These are phyloP conservation scores for Alligator mississippiensis DNA, from an alignment of 2,113 vertebrate genomes.

Conservation along the genomic window DNA sequence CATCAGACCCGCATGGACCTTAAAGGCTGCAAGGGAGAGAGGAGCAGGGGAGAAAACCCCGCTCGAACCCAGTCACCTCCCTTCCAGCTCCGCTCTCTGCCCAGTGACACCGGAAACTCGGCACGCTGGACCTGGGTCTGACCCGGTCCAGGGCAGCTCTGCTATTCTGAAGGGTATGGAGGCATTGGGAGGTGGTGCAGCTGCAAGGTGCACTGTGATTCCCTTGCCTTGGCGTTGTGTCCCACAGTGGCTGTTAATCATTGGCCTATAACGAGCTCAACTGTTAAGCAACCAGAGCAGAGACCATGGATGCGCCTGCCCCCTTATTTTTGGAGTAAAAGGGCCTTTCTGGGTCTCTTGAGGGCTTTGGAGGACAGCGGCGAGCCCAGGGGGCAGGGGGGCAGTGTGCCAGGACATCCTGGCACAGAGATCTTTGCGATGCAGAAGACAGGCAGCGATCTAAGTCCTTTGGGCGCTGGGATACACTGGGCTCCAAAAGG, in stretches of 20 bases:
- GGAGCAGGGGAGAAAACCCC: no score
- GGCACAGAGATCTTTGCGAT: background rate
- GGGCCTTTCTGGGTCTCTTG: background rate
- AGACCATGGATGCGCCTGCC: rapidly evolving
- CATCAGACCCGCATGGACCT: background rate
- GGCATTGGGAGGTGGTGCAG: background rate
- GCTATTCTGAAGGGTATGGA: no score
- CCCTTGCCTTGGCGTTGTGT: background rate
- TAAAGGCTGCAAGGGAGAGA: background rate
- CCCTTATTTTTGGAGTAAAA: background rate
- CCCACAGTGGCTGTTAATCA: background rate
- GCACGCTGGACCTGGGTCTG: no score
- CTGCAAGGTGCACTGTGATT: background rate
- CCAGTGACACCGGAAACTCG: no score
- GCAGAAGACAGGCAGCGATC: no score
- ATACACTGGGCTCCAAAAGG: background rate
- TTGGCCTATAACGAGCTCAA: background rate
- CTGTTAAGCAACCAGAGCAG: background rate
- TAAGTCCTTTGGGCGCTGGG: no score
- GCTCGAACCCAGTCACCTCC: no score
- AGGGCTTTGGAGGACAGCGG: background rate
- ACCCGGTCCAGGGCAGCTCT: no score
- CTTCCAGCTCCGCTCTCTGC: no score
- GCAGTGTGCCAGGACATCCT: background rate
- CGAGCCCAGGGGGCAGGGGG: background rate